Evolutionary conservation across 1,140 invertebrate genomes (phyloP).

Genomic region (Drosophila sproati): DNA sequence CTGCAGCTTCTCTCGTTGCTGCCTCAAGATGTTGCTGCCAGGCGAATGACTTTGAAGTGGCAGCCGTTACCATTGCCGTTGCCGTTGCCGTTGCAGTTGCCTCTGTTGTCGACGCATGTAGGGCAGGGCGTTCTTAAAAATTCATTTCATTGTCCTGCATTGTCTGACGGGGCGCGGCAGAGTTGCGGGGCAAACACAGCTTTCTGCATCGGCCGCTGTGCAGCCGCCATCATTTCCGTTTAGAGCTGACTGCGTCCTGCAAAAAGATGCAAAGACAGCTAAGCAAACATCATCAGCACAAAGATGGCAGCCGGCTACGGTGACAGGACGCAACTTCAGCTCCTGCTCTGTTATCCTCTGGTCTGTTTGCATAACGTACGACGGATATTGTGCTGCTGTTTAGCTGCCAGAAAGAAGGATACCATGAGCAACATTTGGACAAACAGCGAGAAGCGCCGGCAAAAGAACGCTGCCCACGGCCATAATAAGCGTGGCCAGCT

Average conservation of each 20-base stretch:
- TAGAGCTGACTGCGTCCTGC: conserved; percentile 71
- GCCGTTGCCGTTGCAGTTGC: background rate
- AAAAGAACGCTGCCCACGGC: conserved; percentile 66
- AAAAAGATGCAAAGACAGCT: conserved; percentile 83
- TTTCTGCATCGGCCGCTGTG: conserved; percentile 70
- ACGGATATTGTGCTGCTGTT: conserved; percentile 81
- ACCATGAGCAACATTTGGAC: conserved; percentile 51
- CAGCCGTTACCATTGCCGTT: background rate
- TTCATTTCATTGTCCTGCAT: conserved; percentile 82
- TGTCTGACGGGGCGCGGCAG: conserved; percentile 61
- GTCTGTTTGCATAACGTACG: conserved; percentile 74
- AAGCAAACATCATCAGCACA: conserved; percentile 83
- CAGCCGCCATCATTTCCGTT: conserved; percentile 83
- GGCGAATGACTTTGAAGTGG: conserved; percentile 81
- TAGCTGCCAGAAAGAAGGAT: conserved; percentile 68
- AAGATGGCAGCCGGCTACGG: conserved; percentile 65
- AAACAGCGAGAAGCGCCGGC: conserved; percentile 70
- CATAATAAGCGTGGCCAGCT: conserved; percentile 77
- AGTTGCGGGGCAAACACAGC: conserved; percentile 72
- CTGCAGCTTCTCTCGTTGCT: conserved; percentile 43
- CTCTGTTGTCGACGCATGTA: conserved; percentile 63
- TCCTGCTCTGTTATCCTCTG: conserved; percentile 16
- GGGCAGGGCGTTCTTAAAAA: conserved; percentile 81
- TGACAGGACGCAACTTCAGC: conserved; percentile 23
- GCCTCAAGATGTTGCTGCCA: conserved; percentile 68